Percentiles rank a stretch among this genome's conserved stretches.
phyloP scores from a whole-genome alignment of 2,797 vertebrate species.

The Crocodylus rhombifer region DNA sequence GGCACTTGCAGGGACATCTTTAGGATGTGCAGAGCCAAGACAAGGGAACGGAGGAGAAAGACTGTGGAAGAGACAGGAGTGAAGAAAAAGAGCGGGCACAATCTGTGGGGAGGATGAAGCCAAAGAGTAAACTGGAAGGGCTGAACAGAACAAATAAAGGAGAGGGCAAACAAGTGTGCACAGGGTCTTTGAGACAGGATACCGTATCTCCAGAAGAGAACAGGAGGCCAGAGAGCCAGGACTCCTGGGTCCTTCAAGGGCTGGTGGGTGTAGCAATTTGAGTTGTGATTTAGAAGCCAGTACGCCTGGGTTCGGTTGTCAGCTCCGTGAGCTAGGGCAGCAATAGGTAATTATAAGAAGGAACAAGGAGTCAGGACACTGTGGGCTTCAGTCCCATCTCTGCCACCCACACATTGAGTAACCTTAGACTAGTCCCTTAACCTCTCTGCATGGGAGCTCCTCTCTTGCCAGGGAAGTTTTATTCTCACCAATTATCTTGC shows the following conservation, averaged over 20 bases:
- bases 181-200: neutral
- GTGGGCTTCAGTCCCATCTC: neutral
- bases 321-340: no score
- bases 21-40: neutral
- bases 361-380: neutral
- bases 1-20: neutral
- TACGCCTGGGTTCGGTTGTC: neutral
- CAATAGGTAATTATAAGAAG: neutral
- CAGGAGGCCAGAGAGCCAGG: neutral
- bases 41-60: rapidly evolving
- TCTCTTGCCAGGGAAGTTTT: neutral
- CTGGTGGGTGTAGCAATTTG: neutral
- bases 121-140: neutral
- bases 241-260: neutral
- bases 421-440: neutral
- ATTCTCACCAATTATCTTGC: neutral
- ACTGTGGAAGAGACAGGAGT: rapidly evolving
- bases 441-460: neutral
- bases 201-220: neutral
- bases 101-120: neutral
- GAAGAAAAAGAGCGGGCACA: neutral
- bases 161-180: neutral
- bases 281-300: neutral
- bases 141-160: rapidly evolving
- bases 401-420: rapidly evolving